phyloP scores from a whole-genome alignment of 2,113 vertebrate genomes.

The human region DNA sequence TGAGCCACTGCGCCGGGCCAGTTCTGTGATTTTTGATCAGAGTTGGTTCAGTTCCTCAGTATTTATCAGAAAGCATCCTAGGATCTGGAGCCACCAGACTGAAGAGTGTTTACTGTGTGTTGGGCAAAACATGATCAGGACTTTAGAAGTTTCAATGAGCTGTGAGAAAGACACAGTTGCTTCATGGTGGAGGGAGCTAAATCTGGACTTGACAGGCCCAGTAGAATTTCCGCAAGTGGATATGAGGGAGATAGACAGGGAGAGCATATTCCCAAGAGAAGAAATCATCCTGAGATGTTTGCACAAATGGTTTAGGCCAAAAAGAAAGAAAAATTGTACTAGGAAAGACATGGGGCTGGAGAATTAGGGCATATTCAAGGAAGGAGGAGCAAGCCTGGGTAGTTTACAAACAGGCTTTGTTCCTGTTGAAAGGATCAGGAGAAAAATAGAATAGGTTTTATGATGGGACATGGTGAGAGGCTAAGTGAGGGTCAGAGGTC shows the following conservation, averaged over 20 bases:
- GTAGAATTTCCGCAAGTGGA: not conserved
- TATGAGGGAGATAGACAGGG: not conserved
- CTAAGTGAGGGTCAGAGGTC: not conserved
- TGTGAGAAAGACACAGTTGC: not conserved
- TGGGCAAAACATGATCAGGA: not conserved
- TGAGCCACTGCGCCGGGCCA: not conserved
- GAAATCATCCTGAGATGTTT: not conserved
- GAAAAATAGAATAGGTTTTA: too few relatives aligned
- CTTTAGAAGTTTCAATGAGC: not conserved
- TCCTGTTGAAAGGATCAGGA: too few relatives aligned
- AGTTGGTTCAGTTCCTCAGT: not conserved
- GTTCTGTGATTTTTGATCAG: not conserved
- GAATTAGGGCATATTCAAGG: not conserved
- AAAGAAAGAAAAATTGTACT: too few relatives aligned
- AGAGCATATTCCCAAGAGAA: not conserved
- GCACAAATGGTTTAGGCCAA: too few relatives aligned
- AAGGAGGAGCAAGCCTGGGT: not conserved
- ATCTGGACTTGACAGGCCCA: not conserved
- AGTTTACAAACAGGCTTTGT: not conserved
- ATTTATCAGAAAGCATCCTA: not conserved
- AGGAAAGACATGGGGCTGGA: not conserved
- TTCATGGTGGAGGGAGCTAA: not conserved
- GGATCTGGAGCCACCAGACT: not conserved
- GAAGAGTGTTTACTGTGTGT: not conserved
- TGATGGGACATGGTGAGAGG: not conserved